Base-by-base conservation (phyloP, 2,888 invertebrate genomes). In the Lasioglossum villosulum region DNA sequence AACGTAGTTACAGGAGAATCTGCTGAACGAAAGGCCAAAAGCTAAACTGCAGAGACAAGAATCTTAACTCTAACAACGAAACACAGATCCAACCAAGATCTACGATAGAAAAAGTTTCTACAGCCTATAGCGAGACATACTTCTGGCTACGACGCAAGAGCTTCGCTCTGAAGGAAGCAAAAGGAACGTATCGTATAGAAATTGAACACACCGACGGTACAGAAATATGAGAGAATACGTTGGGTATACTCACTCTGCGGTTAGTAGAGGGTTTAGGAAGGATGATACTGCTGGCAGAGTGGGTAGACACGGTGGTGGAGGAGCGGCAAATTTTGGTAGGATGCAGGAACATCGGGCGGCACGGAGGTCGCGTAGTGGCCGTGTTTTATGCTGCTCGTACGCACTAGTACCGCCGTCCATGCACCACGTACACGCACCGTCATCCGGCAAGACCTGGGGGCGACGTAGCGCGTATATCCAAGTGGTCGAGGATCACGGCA, bases 241-340 rank as follows among this genome's bases (percentile, higher is more conserved):
- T 37, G 23, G 27, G 30, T 73, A 45, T 86, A 90, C 90, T 91
- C 77, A 91, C 89, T 75, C 90, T 88, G 80, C 92, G 93, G 93
- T 93, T 95, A 92, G 94, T 94, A 95, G 94, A 95, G 89, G 94
- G 78, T 87, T 90, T 86, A 89, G 89, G 90, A 89, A 87, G 84
- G 88, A 87, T 87, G 90, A 88, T 88, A 81, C 88, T 76, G 78
- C 84, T 74, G 89, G 83, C 75, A 82, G 86, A 82, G 78, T 73
- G 80, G 88, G 79, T 82, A 88, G 88, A 80, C 81, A 87, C 84
- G 79, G 79, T 83, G 86, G 79, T 82, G 79, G 82, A 82, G 78
- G 83, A 83, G 88, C 86, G 85, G 78, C 83, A 81, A 80, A 84
- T 86, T 82, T 84, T 86, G 81, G 70, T 45, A 78, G 74, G 86